These are phyloP conservation scores for Trilocha varians DNA, from an alignment of 2,888 invertebrate species.

Conservation along the genomic window DNA sequence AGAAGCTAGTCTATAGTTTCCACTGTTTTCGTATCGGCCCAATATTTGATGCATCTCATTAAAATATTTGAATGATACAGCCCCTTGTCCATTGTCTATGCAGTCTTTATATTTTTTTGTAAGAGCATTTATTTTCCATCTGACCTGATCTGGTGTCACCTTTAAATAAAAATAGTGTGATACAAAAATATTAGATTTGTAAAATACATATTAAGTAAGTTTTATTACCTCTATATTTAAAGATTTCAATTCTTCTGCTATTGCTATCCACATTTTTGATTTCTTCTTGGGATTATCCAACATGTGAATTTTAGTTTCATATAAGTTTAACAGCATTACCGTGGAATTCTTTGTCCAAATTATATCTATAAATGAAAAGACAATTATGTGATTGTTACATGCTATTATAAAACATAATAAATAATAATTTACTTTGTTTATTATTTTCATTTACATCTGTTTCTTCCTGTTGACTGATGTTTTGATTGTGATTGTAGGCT, in stretches of 20 bases:
- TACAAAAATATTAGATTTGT: too few relatives aligned
- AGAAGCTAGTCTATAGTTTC: conserved; percentile 40
- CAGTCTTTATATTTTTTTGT: conserved; percentile 54
- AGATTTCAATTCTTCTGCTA: conserved; percentile 45
- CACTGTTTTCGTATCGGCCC: conserved; percentile 35
- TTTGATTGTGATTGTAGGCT: conserved; percentile 28
- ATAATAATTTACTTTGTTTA: conserved; percentile 39
- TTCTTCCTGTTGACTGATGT: conserved; percentile 30
- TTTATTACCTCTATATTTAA: conserved; percentile 36
- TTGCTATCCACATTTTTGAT: conserved; percentile 51
- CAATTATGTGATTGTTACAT: background rate
- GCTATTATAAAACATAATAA: conserved; percentile 1
- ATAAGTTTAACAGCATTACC: conserved; percentile 40
- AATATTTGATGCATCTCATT: conserved; percentile 56
- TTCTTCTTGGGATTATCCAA: conserved; percentile 53
- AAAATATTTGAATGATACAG: conserved; percentile 41
- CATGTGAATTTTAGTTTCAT: conserved; percentile 50
- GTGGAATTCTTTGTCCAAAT: conserved; percentile 52
- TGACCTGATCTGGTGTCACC: conserved; percentile 51
- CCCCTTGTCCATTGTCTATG: conserved; percentile 41
- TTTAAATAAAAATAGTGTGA: conserved; percentile 14
- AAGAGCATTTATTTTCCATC: conserved; percentile 53
- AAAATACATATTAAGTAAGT: background rate
- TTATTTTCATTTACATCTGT: conserved; percentile 33
- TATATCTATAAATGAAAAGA: conserved; percentile 38